Evolutionary conservation across 2,888 invertebrate genomes (phyloP), one percentile per base, ranked within the genome.

Genomic region (Drosophila cognata): DNA sequence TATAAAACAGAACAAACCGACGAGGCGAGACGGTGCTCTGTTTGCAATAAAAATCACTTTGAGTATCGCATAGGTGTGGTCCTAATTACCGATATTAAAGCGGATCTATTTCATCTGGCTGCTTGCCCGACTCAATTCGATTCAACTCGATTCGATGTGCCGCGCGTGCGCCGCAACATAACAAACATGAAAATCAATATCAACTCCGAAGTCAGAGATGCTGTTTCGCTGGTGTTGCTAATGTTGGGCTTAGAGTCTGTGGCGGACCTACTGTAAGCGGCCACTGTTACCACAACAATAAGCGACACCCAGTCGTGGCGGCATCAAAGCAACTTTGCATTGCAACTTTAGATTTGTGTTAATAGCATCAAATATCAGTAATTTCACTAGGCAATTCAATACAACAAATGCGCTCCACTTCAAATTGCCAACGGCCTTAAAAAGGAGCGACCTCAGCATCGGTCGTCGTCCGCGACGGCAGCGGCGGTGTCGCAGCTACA

Each of bases 351-450:
- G 82, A 91, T 91, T 83, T 90, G 82, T 89, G 91, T 87, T 90
- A 91, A 91, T 91, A 82, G 91, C 91, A 90, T 91, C 91, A 92
- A 92, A 92, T 91, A 81, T 91, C 92, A 76, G 90, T 91, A 88
- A 91, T 91, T 91, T 91, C 89, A 84, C 86, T 83, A 69, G 79
- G 79, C 81, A 82, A 84, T 86, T 81, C 84, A 82, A 84, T 87
- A 80, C 84, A 81, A 79, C 78, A 81, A 78, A 73, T 66, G 60
- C 78, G 72, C 67, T 71, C 33, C 50, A 62, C 64, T 68, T 62
- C 71, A 71, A 59, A 46, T 73, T 69, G 63, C 65, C 70, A 48
- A 55, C 28, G 70, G 70, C 58, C 59, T 56, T 43, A 52, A 66
- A 71, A 72, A 81, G 84, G 70, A 81, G 81, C 69, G 78, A 84